phyloP scores from a whole-genome alignment of 2,888 invertebrate genomes.

The Cantharis rufa region DNA sequence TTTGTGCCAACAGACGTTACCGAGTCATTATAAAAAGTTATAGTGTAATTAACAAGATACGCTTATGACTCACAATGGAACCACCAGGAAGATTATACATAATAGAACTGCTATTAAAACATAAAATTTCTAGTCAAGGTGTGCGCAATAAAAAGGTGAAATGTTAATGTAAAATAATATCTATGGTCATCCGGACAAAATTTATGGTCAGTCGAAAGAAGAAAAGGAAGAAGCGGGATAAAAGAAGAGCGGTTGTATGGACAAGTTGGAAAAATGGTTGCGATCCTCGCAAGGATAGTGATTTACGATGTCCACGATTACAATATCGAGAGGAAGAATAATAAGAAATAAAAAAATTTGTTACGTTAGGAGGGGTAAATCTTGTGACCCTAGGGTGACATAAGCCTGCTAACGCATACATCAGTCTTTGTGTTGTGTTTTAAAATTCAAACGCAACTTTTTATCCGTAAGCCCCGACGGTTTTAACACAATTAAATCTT shows the following conservation, averaged over 20 bases:
- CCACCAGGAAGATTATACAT: background rate
- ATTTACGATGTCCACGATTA: background rate
- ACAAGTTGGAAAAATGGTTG: background rate
- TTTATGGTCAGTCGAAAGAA: background rate
- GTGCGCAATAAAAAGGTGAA: background rate
- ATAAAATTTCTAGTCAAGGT: background rate
- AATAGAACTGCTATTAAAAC: background rate
- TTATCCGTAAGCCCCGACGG: background rate
- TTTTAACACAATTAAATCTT: slow-evolving; percentile 1
- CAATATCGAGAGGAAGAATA: background rate
- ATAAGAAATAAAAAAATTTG: background rate
- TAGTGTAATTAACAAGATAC: background rate
- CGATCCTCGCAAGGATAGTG: no score
- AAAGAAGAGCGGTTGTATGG: background rate
- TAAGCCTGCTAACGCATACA: background rate
- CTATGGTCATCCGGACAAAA: background rate
- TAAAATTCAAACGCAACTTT: background rate
- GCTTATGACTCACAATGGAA: background rate
- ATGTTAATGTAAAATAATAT: background rate
- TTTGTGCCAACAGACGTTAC: background rate
- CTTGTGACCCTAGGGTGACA: background rate
- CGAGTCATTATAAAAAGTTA: background rate
- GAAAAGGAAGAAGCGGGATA: background rate
- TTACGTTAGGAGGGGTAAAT: background rate
- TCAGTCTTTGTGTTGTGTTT: background rate